Evolutionary conservation across 37 sponge, comb jelly and placozoan species (phyloP).

Genomic region (Theonella swinhoei): DNA sequence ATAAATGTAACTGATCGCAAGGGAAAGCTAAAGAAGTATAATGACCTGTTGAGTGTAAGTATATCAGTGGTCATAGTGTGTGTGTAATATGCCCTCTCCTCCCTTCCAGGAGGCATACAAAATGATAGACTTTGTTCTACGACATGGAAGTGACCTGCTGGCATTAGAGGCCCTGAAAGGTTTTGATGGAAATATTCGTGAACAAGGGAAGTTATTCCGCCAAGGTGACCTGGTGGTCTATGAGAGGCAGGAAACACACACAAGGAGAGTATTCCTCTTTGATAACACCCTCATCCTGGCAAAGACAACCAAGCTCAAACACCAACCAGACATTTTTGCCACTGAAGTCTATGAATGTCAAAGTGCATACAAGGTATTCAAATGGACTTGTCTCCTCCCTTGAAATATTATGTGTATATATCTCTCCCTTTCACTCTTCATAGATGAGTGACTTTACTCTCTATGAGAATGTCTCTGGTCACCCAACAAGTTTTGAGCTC

Average conservation of each 20-base stretch:
- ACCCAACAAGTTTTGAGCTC: conserved; percentile 73
- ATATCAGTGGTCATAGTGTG: no score
- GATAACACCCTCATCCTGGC: conserved; percentile 69
- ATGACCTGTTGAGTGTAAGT: conserved; percentile 51
- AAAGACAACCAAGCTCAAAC: conserved; percentile 50
- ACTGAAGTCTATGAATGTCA: conserved; percentile 54
- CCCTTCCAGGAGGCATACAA: conserved; percentile 77
- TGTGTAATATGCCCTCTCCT: no score
- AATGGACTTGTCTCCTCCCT: neutral
- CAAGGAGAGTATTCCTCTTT: conserved; percentile 81
- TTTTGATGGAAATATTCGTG: conserved; percentile 55
- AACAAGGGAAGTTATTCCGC: conserved; percentile 55
- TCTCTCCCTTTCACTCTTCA: neutral
- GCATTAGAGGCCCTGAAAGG: conserved; percentile 80
- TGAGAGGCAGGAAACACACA: conserved; percentile 45
- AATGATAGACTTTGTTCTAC: conserved; percentile 75
- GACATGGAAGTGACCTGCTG: conserved; percentile 91
- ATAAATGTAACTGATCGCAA: conserved; percentile 48
- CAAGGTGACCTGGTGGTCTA: conserved; percentile 73
- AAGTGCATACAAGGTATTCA: conserved; percentile 35
- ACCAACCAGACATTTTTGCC: conserved; percentile 23
- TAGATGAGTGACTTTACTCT: conserved; percentile 70
- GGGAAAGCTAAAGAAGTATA: conserved; percentile 60
- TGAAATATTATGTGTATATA: neutral
- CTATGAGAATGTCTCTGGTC: conserved; percentile 64